Percentiles rank a stretch among this genome's conserved stretches.
phyloP scores from a whole-genome alignment of 2,888 invertebrate genomes.

The Sarcophaga variegata region DNA sequence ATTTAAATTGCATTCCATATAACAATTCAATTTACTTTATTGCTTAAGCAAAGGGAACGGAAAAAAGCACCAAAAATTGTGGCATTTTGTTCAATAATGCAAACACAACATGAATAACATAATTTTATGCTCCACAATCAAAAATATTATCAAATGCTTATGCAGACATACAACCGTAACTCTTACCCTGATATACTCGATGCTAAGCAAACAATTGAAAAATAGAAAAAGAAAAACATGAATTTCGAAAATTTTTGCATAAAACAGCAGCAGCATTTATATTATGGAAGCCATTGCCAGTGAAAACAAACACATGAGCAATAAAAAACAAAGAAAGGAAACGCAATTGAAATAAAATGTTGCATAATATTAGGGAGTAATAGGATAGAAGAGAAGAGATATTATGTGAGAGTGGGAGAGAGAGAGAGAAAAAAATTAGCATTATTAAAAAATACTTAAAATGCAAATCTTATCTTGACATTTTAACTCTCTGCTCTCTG shows the following conservation, averaged over 20 bases:
- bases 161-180: background rate
- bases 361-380: too few relatives aligned
- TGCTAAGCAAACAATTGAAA: too few relatives aligned
- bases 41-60: background rate
- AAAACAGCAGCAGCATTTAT: conserved; percentile 35
- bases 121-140: conserved; percentile 21
- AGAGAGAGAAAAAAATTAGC: conserved; percentile 57
- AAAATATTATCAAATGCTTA: conserved; percentile 42
- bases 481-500: conserved; percentile 63
- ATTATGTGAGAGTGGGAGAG: too few relatives aligned
- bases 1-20: background rate
- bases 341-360: conserved; percentile 11
- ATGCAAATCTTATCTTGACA: conserved; percentile 69
- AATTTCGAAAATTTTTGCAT: conserved; percentile 48
- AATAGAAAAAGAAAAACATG: conserved; percentile 1
- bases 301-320: conserved; percentile 14
- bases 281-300: background rate
- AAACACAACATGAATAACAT: conserved; percentile 34
- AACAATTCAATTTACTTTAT: background rate
- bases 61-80: background rate
- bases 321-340: background rate
- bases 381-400: too few relatives aligned
- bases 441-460: conserved; percentile 70
- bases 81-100: conserved; percentile 33
- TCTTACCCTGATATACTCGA: too few relatives aligned